Conservation (phyloP, 2,113 vertebrate genomes). For the Eclectus roratus region DNA sequence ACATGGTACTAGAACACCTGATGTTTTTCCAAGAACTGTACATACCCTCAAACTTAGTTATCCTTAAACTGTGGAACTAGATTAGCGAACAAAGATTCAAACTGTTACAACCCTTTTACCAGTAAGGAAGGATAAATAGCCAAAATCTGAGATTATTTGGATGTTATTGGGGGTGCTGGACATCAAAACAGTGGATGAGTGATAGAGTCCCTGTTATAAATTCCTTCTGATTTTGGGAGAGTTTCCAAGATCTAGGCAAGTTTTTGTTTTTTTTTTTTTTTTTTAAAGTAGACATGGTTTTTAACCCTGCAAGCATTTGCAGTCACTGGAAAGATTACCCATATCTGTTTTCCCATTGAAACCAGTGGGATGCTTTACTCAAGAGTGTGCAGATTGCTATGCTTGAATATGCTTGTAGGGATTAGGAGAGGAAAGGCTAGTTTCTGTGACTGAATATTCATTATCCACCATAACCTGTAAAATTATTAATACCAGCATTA, state of each 20-base stretch:
- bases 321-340: background rate
- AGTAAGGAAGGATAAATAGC: background rate
- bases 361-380: background rate
- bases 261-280: background rate
- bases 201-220: background rate
- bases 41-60: background rate
- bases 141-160: background rate
- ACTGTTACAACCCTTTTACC: background rate
- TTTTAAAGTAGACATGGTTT: background rate
- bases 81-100: background rate
- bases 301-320: background rate
- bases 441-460: background rate
- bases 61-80: background rate
- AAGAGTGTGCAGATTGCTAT: background rate
- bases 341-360: background rate
- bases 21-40: background rate
- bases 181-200: background rate
- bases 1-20: background rate
- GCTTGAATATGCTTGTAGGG: background rate
- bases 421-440: background rate
- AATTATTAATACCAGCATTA: background rate
- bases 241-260: background rate
- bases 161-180: background rate
- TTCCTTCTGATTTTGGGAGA: background rate
- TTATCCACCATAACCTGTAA: background rate